phyloP scores from a whole-genome alignment of 2,888 invertebrate species.

The Drosophila pullipes region DNA sequence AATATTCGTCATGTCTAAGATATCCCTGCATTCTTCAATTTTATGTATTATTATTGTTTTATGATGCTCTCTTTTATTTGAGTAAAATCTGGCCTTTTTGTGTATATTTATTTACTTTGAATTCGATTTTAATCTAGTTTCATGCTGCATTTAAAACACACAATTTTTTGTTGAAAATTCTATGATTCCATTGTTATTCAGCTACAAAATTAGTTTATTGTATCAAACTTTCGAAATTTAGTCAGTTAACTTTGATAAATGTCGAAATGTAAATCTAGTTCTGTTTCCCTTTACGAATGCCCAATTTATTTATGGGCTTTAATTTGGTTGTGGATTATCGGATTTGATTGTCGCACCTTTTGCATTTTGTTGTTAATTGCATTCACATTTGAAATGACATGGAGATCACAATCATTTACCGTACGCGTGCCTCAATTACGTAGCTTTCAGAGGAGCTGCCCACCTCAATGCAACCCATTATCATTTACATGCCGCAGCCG shows the following conservation, averaged over 20 bases:
- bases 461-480: conserved; percentile 4
- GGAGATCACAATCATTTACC: conserved; percentile 69
- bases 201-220: not conserved
- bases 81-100: not conserved
- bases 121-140: not conserved
- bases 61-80: not conserved
- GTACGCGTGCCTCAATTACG: conserved; percentile 71
- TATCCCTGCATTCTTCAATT: not conserved
- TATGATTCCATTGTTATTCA: not conserved
- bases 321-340: conserved; percentile 12
- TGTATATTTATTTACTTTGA: not conserved
- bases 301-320: conserved; percentile 17
- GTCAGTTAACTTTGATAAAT: not conserved
- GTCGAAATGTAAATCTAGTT: not conserved
- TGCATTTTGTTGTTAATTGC: conserved; percentile 61
- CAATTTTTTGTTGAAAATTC: not conserved
- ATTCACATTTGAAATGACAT: conserved; percentile 62
- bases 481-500: conserved; percentile 17
- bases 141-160: not conserved
- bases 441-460: conserved; percentile 44
- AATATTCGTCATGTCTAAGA: too few species aligned
- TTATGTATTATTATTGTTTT: not conserved
- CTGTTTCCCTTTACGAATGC: not conserved
- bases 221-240: not conserved
- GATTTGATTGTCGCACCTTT: conserved; percentile 15